Percentiles rank a stretch among this genome's conserved stretches.
These are phyloP conservation scores for Pogonophryne albipinna DNA, from an alignment of 2,797 vertebrate species.

Conservation along the genomic window DNA sequence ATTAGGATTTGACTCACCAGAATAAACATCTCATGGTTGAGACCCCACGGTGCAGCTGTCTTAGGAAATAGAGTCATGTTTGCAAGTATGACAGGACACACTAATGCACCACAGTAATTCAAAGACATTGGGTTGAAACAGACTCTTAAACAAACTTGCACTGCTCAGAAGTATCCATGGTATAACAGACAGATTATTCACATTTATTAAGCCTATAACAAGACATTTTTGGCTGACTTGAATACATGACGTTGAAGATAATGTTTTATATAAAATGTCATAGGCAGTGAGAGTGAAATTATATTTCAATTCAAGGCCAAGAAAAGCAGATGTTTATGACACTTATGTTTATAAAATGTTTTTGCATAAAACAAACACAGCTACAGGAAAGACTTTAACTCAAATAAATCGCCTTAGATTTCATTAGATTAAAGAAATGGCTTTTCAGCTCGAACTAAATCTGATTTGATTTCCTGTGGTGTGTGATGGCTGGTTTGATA, in stretches of 20 bases:
- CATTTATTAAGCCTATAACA: slow-evolving; percentile 7
- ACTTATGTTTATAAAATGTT: slow-evolving; percentile 24
- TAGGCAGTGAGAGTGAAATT: slow-evolving; percentile 10
- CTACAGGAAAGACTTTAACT: background rate
- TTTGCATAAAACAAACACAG: slow-evolving; percentile 32
- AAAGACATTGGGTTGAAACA: slow-evolving; percentile 16
- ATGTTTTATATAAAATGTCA: slow-evolving; percentile 17
- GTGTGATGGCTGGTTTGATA: slow-evolving; percentile 28
- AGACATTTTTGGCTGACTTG: slow-evolving; percentile 47
- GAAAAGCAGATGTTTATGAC: slow-evolving; percentile 1
- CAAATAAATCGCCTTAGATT: background rate
- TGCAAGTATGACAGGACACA: slow-evolving; percentile 54
- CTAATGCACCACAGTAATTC: slow-evolving; percentile 39
- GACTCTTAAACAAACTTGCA: slow-evolving; percentile 25
- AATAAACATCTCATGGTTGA: slow-evolving; percentile 41
- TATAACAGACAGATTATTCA: slow-evolving; percentile 17
- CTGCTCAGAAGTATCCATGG: slow-evolving; percentile 8
- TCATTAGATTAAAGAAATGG: slow-evolving; percentile 11
- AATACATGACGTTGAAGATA: background rate
- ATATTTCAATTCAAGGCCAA: background rate
- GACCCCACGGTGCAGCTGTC: slow-evolving; percentile 37
- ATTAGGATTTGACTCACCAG: slow-evolving; percentile 73
- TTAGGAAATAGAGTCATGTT: slow-evolving; percentile 45
- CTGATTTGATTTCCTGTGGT: slow-evolving; percentile 23
- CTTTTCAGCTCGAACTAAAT: slow-evolving; percentile 27